These are phyloP conservation scores for Rhodinocichla rosea DNA, from an alignment of 2,113 vertebrate genomes.

Conservation along the genomic window DNA sequence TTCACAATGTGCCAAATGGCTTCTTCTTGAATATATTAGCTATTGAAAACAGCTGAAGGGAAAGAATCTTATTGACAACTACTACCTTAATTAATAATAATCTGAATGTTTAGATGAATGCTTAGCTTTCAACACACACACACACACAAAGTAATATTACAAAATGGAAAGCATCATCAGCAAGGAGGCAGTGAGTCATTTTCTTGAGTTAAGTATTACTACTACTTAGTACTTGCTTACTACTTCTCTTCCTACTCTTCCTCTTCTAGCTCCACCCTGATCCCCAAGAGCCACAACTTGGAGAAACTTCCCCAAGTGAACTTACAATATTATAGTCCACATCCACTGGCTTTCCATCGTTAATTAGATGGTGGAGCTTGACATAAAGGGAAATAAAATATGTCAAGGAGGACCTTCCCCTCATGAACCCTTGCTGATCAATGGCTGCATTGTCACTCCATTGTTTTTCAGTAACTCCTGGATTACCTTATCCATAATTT, in stretches of 20 bases:
- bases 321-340: not conserved
- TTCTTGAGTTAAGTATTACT: not conserved
- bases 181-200: not conserved
- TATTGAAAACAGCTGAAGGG: not conserved
- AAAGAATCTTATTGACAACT: not conserved
- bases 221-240: not conserved
- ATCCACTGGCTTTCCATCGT: not conserved
- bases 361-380: not conserved
- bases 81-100: not conserved
- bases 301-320: not conserved
- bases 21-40: not conserved
- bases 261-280: not conserved
- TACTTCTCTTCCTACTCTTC: not conserved
- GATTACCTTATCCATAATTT: not conserved
- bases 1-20: not conserved
- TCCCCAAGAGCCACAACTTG: not conserved
- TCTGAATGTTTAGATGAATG: not conserved
- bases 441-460: not conserved
- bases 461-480: not conserved
- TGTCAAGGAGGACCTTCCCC: not conserved
- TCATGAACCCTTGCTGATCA: rapidly evolving
- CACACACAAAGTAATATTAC: not conserved
- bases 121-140: not conserved
- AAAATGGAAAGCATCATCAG: not conserved
- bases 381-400: not conserved